Evolutionary conservation across 1,140 invertebrate species (phyloP).

Genomic region (Homarus americanus): DNA sequence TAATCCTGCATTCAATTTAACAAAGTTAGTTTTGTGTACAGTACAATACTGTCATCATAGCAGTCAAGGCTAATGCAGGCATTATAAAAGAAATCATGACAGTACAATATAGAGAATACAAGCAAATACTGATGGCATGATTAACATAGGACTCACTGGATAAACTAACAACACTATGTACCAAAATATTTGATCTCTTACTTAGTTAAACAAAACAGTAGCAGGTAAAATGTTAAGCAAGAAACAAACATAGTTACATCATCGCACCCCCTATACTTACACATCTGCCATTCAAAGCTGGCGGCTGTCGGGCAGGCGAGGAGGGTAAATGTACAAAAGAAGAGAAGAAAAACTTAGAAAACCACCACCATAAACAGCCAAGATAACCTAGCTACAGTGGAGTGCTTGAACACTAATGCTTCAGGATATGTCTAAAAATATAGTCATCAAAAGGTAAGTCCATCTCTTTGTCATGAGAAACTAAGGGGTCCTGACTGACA

Average conservation of each 20-base stretch:
- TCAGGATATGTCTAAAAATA: slow-evolving; percentile 2
- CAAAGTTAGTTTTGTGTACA: not conserved
- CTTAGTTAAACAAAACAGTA: no score
- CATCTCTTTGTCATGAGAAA: not conserved
- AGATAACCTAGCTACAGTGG: slow-evolving; percentile 45
- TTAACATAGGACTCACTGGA: no score
- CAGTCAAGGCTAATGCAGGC: not conserved
- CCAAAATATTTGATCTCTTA: no score
- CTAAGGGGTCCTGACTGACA: not conserved
- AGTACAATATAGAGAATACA: not conserved
- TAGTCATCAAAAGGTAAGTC: not conserved
- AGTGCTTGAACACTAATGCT: slow-evolving; percentile 17
- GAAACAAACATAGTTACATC: slow-evolving; percentile 6
- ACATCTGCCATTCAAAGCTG: slow-evolving; percentile 67
- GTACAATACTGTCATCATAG: not conserved
- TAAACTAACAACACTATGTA: no score
- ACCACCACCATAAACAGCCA: slow-evolving; percentile 63
- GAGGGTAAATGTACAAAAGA: slow-evolving; percentile 64
- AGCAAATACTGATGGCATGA: no score
- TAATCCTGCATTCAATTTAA: not conserved
- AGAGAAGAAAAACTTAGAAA: slow-evolving; percentile 70
- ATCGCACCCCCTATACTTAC: slow-evolving; percentile 60
- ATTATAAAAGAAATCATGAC: not conserved
- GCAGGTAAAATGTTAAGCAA: not conserved
- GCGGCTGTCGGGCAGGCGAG: slow-evolving; percentile 51